Base-by-base conservation (phyloP, 2,888 invertebrate genomes). In the Oasisia sp. region DNA sequence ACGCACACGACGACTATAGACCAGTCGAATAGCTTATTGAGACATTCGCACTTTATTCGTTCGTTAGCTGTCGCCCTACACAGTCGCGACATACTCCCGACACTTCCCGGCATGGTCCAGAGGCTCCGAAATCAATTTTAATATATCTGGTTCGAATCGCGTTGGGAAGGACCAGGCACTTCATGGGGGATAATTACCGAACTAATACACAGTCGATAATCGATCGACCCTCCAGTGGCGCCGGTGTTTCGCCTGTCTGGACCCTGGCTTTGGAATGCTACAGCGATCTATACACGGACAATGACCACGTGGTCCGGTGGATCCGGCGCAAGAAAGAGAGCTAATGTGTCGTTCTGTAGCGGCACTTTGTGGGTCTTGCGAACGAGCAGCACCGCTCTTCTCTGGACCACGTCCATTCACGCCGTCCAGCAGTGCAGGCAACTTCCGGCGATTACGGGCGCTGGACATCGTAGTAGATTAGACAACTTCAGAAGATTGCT, bases 121-220 rank as follows among this genome's bases (percentile, higher is more conserved):
- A 3, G 14, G n/a, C 7, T 74, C 19, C n/a, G 19, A 27, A n/a
- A 7, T 74, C 74, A 74, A 27, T 74, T 74, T 27, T 74, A 74
- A 74, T 74, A 7, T n/a, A 74, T 74, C n/a, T n/a, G 74, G 74
- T 27, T 19, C 74, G 74, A 74, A 74, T 74, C 74, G 27, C n/a
- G 27, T 74, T 74, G 14, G 27, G 19, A 19, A 74, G 74, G 74
- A 74, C 74, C n/a, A 27, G 0, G 7, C n/a, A 74, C 27, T 19
- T 27, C 27, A 27, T 74, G 74, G 74, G 7, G 27, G 74, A 27
- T 27, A 74, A 74, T 74, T 74, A 74, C 7, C 27, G 27, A 74
- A 74, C 74, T 74, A 74, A 74, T 74, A 74, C 74, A 74, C 27
- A 74, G n/a, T 74, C 74, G 74, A 74, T 74, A 74, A 74, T 74